These are phyloP conservation scores for Macrosteles quadrilineatus DNA, from an alignment of 1,140 invertebrate species.

Conservation along the genomic window DNA sequence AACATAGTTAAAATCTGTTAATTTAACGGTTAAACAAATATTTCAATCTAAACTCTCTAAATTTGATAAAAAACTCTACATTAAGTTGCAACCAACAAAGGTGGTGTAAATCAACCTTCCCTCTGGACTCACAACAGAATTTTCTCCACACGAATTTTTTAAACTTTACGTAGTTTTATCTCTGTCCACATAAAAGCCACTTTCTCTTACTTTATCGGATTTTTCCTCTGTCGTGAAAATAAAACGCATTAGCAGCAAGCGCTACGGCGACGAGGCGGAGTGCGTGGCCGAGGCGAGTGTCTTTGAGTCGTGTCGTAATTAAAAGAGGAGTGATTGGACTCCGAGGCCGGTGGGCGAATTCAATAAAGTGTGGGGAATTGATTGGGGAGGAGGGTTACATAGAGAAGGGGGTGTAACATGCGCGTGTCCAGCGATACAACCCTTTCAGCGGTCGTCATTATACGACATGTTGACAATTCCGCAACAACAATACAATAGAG, in stretches of 20 bases:
- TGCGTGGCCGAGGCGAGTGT: not conserved
- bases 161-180: too few relatives aligned
- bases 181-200: slow-evolving; percentile 1
- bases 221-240: slow-evolving; percentile 7
- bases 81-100: too few relatives aligned
- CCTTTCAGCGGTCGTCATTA: slow-evolving; percentile 6
- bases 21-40: too few relatives aligned
- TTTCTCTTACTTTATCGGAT: not conserved
- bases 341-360: slow-evolving; percentile 17
- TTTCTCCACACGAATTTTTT: too few relatives aligned
- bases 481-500: too few relatives aligned
- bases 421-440: slow-evolving; percentile 19
- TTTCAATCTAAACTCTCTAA: too few relatives aligned
- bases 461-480: slow-evolving; percentile 5
- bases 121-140: too few relatives aligned
- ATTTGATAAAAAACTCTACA: too few relatives aligned
- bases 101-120: too few relatives aligned
- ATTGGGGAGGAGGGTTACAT: not conserved
- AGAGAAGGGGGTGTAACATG: not conserved
- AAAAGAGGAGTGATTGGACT: slow-evolving; percentile 22
- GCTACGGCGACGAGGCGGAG: not conserved
- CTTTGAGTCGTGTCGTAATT: slow-evolving; percentile 20
- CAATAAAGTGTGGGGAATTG: slow-evolving; percentile 20
- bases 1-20: too few relatives aligned
- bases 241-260: not conserved